Conservation (phyloP, 2,888 invertebrate genomes). For the Drosophila melanosoma region DNA sequence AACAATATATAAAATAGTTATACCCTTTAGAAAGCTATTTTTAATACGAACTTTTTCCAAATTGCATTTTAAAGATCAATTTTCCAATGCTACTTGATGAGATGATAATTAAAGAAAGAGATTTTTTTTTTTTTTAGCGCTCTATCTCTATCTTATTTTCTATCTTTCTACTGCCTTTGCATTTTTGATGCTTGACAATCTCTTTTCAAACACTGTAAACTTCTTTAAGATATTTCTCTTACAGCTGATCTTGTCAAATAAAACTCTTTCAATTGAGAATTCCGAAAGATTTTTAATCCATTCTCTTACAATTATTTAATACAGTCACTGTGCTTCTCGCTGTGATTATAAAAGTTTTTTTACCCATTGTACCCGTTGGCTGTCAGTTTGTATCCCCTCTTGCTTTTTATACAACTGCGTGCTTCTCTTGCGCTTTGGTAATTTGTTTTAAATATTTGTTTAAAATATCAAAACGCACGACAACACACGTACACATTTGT, state of each 20-base stretch:
- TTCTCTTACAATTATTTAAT: neutral
- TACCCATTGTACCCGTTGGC: slow-evolving; percentile 42
- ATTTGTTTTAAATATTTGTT: slow-evolving; percentile 80
- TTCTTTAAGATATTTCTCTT: no score
- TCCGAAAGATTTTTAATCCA: neutral
- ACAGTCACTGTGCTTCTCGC: neutral
- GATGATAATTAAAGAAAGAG: neutral
- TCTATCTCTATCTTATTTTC: neutral
- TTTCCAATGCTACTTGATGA: no score
- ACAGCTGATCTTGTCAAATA: neutral
- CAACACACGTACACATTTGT: slow-evolving; percentile 76
- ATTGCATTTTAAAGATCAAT: neutral
- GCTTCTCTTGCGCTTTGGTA: slow-evolving; percentile 72
- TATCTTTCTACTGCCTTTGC: neutral
- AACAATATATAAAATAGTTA: neutral
- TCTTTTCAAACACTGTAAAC: neutral
- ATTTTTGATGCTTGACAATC: neutral
- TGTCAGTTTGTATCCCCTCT: slow-evolving; percentile 33
- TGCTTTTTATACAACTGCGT: slow-evolving; percentile 58
- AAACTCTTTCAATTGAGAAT: neutral
- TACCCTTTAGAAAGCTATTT: neutral
- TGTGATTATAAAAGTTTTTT: neutral
- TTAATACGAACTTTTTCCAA: neutral
- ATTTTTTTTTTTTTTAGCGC: neutral
- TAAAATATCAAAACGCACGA: slow-evolving; percentile 75